These are phyloP conservation scores for Mamestra configurata DNA, from an alignment of 1,140 invertebrate species.

Conservation along the genomic window DNA sequence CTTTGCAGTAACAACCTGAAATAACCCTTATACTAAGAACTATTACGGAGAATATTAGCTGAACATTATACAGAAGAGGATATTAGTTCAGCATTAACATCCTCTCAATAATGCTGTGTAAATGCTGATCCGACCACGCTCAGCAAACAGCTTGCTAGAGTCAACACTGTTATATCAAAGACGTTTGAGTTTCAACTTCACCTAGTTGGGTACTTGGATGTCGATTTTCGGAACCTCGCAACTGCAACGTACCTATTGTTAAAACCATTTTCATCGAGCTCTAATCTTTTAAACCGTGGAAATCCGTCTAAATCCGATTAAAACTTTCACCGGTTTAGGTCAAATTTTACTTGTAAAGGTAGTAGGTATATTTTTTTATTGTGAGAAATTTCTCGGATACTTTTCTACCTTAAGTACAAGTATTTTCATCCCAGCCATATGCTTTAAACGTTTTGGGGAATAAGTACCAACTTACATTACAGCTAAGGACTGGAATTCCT, in stretches of 20 bases:
- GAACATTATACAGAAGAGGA: background rate
- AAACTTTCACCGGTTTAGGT: background rate
- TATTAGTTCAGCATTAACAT: too few relatives aligned
- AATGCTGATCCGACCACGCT: background rate
- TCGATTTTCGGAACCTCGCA: constrained; percentile 4
- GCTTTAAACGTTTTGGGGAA: too few relatives aligned
- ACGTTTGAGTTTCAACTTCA: background rate
- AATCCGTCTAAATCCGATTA: constrained; percentile 17
- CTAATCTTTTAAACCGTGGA: constrained; percentile 29
- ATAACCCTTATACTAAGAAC: too few relatives aligned
- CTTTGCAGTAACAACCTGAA: background rate
- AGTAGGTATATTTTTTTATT: constrained; percentile 3
- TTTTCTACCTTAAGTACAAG: background rate
- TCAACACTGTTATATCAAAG: background rate
- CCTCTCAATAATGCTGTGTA: constrained; percentile 1
- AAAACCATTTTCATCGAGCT: constrained; percentile 11
- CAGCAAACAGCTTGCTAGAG: background rate
- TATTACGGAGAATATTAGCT: background rate
- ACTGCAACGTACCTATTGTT: constrained; percentile 8
- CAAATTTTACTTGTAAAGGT: background rate
- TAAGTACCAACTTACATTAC: too few relatives aligned
- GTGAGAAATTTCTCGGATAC: background rate
- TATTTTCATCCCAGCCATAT: too few relatives aligned
- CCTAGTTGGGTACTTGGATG: background rate
- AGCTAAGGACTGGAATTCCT: too few relatives aligned